phyloP scores from a whole-genome alignment of 1,140 invertebrate genomes.

The Musca vetustissima region DNA sequence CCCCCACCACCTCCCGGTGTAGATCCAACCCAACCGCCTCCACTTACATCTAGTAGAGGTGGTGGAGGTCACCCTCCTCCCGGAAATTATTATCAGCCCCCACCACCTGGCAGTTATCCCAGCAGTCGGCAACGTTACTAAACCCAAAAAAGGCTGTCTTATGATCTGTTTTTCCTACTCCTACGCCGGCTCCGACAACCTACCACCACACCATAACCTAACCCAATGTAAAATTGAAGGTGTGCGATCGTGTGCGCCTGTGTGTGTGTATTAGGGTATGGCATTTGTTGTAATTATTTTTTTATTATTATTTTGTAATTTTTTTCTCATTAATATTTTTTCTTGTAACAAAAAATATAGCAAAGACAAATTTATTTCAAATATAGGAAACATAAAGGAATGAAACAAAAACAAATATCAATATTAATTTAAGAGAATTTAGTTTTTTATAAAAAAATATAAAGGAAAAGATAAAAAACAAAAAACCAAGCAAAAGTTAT shows the following conservation, averaged over 20 bases:
- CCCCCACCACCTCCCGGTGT: slow-evolving; percentile 16
- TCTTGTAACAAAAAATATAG: neutral
- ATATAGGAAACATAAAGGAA: slow-evolving; percentile 13
- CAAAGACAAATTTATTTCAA: slow-evolving; percentile 18
- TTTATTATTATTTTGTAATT: slow-evolving; percentile 17
- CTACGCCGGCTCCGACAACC: neutral
- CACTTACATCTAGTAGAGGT: neutral
- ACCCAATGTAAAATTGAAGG: no score
- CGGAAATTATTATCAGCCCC: slow-evolving; percentile 16
- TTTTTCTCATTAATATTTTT: no score
- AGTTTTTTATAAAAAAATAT: slow-evolving; percentile 14
- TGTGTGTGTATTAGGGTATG: no score
- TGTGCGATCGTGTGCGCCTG: no score
- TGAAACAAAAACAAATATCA: neutral
- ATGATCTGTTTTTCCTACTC: no score
- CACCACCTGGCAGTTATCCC: slow-evolving; percentile 11
- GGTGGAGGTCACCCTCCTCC: no score
- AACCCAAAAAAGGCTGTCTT: neutral
- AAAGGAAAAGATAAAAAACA: neutral
- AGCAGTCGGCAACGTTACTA: slow-evolving; percentile 10
- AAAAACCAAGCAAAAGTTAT: neutral
- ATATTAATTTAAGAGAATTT: slow-evolving; percentile 16
- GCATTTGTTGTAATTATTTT: neutral
- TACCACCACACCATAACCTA: no score
- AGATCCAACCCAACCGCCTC: neutral